These are phyloP conservation scores for Melanargia galathea DNA, from an alignment of 2,888 invertebrate genomes.

Conservation along the genomic window DNA sequence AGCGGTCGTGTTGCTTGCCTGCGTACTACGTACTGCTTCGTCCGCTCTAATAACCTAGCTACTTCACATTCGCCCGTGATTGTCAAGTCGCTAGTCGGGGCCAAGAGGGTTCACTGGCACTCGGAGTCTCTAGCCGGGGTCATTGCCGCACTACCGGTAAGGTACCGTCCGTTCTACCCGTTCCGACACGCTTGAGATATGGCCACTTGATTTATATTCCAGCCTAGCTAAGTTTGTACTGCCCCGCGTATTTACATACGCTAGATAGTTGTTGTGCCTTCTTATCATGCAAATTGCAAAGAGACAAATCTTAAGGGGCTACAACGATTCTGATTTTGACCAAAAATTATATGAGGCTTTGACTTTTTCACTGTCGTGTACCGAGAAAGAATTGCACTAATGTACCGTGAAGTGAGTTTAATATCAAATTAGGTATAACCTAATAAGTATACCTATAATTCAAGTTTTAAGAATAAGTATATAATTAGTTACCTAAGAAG, in stretches of 20 bases:
- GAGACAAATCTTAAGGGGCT: too few relatives aligned
- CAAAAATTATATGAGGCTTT: too few relatives aligned
- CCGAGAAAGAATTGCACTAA: too few relatives aligned
- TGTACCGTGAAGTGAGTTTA: too few relatives aligned
- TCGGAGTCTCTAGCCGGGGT: slow-evolving; percentile 52
- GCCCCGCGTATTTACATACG: background rate
- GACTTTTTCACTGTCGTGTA: too few relatives aligned
- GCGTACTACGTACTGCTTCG: slow-evolving; percentile 40
- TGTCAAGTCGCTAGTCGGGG: slow-evolving; percentile 53
- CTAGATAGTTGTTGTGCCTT: background rate
- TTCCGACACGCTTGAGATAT: slow-evolving; percentile 18
- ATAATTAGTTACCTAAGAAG: too few relatives aligned
- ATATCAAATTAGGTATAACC: too few relatives aligned
- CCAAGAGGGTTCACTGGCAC: slow-evolving; percentile 65
- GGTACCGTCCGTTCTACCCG: slow-evolving; percentile 41
- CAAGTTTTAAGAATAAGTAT: too few relatives aligned
- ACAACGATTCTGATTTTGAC: too few relatives aligned
- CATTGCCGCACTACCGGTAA: slow-evolving; percentile 57
- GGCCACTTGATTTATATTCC: slow-evolving; percentile 16
- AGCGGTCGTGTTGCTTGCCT: slow-evolving; percentile 53
- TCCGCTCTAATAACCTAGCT: slow-evolving; percentile 55
- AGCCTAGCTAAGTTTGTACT: background rate
- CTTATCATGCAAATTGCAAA: background rate
- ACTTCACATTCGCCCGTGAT: slow-evolving; percentile 47
- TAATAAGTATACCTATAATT: too few relatives aligned